phyloP scores from a whole-genome alignment of 2,888 invertebrate species.

The Priocnemis perturbator region DNA sequence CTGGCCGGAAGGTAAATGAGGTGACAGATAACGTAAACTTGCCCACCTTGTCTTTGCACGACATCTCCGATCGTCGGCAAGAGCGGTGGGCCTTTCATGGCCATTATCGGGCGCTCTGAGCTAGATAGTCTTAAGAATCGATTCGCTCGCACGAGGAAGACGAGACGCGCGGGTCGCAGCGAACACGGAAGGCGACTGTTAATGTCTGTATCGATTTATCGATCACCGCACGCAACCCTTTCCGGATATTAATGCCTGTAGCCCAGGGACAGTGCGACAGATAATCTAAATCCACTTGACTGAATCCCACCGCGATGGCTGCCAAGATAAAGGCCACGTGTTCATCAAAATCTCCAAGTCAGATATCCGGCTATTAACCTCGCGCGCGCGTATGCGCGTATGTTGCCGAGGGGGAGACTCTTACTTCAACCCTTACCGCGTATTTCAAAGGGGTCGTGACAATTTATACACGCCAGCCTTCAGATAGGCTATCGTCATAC shows the following conservation, averaged over 20 bases:
- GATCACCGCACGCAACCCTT: slow-evolving; percentile 7
- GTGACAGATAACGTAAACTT: slow-evolving; percentile 10
- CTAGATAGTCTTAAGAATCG: too few species aligned
- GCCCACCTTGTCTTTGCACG: background rate
- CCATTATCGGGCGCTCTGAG: slow-evolving; percentile 1
- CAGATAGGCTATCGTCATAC: too few species aligned
- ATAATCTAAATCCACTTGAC: slow-evolving; percentile 27
- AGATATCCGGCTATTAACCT: slow-evolving; percentile 23
- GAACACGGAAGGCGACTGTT: slow-evolving; percentile 7
- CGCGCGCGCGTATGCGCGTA: too few species aligned
- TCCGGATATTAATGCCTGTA: background rate
- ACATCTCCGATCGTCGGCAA: slow-evolving; percentile 2
- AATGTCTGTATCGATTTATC: slow-evolving; percentile 33
- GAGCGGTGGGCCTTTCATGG: background rate
- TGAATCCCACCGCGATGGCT: slow-evolving; percentile 29
- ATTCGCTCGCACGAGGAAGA: too few species aligned
- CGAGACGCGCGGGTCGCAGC: too few species aligned
- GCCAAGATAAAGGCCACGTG: slow-evolving; percentile 33
- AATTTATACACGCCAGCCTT: too few species aligned
- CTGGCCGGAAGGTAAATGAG: slow-evolving; percentile 5
- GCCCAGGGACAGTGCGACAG: slow-evolving; percentile 27
- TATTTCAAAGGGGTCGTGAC: too few species aligned
- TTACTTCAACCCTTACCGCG: too few species aligned
- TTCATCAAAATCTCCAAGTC: slow-evolving; percentile 33
- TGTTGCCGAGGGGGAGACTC: too few species aligned